Evolutionary conservation across 2,113 vertebrate species (phyloP), one percentile per base, ranked within the genome.

Genomic region (Blennius ocellaris): DNA sequence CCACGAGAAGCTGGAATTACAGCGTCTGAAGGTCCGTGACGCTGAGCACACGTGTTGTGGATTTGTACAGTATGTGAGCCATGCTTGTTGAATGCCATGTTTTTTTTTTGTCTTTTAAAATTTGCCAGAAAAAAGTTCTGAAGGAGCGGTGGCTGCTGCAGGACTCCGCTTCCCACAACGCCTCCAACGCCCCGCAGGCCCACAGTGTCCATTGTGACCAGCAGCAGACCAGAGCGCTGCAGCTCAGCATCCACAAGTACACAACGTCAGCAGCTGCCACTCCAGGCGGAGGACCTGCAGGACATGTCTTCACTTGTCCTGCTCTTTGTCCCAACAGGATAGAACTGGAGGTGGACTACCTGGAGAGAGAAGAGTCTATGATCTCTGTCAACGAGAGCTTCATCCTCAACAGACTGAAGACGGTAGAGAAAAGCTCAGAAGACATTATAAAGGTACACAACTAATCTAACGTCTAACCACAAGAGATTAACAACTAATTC

Each of bases 121-220:
- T 56, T 45, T 0, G 68, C 71, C 83, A 98, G 97, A 97, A 98
- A 95, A 97, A 95, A 65, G 87, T 89, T 14, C 84, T 96, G 80
- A 81, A 95, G 73, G 96, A 98, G 85, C 95, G 95, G 90, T 98
- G 97, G 97, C 94, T 98, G 45, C 91, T 96, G 55, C 95, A 94
- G 80, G 96, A 95, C 70, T 69, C 95, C 5, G 88, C 86, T 77
- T 80, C 87, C 70, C 89, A 93, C 11, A 94, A 87, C 45, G 90
- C 92, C 61, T 1, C 93, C 93, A 78, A 11, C 47, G 69, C 54
- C 4, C 10, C 21, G 2, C 94, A 93, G 71, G 93, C 93, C 54
- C 92, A 95, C 66, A 95, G 95, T 66, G 93, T 92, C 37, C 75
- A 30, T 47, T 92, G 93, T 45, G 95, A 97, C 85, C 94, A 94